These are phyloP conservation scores for Callospermophilus lateralis DNA, from an alignment of 2,113 vertebrate species.

Conservation along the genomic window DNA sequence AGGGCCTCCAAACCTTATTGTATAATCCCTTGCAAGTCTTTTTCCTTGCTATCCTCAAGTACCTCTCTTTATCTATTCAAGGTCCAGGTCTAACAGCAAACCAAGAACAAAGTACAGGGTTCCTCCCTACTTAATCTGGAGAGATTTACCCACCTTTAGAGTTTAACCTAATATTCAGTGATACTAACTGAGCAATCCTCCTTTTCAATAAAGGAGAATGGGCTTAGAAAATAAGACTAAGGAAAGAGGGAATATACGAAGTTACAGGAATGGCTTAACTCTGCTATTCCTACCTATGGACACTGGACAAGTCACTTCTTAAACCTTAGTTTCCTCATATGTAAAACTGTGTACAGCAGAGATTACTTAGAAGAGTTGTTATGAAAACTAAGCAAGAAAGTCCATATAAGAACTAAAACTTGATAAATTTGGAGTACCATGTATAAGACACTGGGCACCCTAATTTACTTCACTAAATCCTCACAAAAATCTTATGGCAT, in stretches of 20 bases:
- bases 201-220: neutral
- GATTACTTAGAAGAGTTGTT: neutral
- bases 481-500: neutral
- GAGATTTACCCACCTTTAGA: neutral
- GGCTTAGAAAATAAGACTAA: neutral
- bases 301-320: neutral
- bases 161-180: neutral
- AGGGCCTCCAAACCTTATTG: neutral
- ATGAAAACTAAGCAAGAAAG: neutral
- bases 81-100: slow-evolving; percentile 41
- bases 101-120: slow-evolving; percentile 27
- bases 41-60: neutral
- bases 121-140: neutral
- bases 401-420: neutral
- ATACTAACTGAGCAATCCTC: neutral
- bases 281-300: neutral
- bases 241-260: neutral
- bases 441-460: neutral
- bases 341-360: neutral
- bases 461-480: neutral
- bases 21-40: neutral
- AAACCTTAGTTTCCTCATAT: neutral
- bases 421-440: neutral
- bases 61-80: neutral
- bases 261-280: neutral